Conservation (phyloP, 2,113 vertebrate species). For the Semnornis frantzii region DNA sequence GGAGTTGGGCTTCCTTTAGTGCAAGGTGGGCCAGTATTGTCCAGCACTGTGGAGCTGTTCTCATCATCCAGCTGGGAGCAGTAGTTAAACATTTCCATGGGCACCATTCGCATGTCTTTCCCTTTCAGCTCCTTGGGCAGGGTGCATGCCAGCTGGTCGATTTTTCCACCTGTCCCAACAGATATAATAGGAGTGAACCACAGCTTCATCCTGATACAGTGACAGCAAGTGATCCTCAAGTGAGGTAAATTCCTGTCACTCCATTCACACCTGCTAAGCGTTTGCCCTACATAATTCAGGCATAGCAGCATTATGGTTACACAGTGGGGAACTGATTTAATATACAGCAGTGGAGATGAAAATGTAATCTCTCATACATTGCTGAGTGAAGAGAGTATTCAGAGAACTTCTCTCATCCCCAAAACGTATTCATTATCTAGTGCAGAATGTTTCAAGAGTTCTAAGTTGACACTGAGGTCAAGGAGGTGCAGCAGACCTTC, state of each 20-base stretch:
- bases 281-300: neutral
- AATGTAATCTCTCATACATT: neutral
- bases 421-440: neutral
- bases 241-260: neutral
- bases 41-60: slow-evolving; percentile 80
- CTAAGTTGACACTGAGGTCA: neutral
- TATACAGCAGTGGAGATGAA: neutral
- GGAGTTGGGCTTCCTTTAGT: slow-evolving; percentile 77
- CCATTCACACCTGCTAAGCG: neutral
- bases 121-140: slow-evolving; percentile 96
- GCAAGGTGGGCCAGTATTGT: slow-evolving; percentile 84
- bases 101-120: slow-evolving; percentile 92
- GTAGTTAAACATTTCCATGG: slow-evolving; percentile 99
- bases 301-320: neutral
- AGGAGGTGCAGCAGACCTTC: neutral
- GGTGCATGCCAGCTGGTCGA: slow-evolving; percentile 95
- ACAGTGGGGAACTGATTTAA: neutral
- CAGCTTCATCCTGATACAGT: neutral
- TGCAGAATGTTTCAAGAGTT: neutral
- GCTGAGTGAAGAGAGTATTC: neutral
- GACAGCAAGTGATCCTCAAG: neutral
- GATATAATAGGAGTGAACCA: slow-evolving; percentile 8
- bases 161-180: slow-evolving; percentile 84
- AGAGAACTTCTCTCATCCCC: neutral
- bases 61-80: slow-evolving; percentile 95